Percentiles rank a stretch among this genome's conserved stretches.
Evolutionary conservation across 2,113 vertebrate species (phyloP).

Genomic region (Rhinolophus ferrumequinum): DNA sequence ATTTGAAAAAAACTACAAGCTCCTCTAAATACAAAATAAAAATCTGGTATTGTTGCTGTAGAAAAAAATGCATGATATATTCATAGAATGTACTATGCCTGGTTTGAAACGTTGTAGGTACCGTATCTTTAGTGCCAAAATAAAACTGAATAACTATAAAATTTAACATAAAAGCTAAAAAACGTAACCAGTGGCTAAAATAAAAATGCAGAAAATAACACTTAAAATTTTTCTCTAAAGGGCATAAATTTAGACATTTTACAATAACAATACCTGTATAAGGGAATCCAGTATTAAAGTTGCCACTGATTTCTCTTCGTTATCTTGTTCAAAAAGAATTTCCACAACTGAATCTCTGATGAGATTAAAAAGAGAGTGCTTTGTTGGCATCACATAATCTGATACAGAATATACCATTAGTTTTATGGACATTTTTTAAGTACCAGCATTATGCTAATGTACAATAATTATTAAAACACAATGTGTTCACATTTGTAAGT

Average conservation of each 20-base stretch:
- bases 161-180: constrained; percentile 30
- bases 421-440: neutral
- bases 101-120: neutral
- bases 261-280: constrained; percentile 90
- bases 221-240: constrained; percentile 30
- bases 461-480: constrained; percentile 35
- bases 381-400: neutral
- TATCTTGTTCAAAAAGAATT: constrained; percentile 98
- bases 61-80: neutral
- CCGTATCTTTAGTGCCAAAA: neutral
- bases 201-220: constrained; percentile 22
- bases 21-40: constrained; percentile 13
- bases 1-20: constrained; percentile 5
- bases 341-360: constrained; percentile 96
- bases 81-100: neutral
- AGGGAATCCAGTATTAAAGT: constrained; percentile 95
- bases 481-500: neutral
- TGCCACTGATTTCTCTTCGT: constrained; percentile 97
- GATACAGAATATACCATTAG: neutral
- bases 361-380: constrained; percentile 51
- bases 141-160: constrained; percentile 1
- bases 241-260: neutral
- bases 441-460: neutral
- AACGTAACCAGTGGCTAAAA: neutral
- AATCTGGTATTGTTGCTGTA: neutral